A percentile compares a stretch with the other conserved stretches of the same genome.
These are phyloP conservation scores for Synchiropus splendidus DNA, from an alignment of 2,113 vertebrate species.

Conservation along the genomic window DNA sequence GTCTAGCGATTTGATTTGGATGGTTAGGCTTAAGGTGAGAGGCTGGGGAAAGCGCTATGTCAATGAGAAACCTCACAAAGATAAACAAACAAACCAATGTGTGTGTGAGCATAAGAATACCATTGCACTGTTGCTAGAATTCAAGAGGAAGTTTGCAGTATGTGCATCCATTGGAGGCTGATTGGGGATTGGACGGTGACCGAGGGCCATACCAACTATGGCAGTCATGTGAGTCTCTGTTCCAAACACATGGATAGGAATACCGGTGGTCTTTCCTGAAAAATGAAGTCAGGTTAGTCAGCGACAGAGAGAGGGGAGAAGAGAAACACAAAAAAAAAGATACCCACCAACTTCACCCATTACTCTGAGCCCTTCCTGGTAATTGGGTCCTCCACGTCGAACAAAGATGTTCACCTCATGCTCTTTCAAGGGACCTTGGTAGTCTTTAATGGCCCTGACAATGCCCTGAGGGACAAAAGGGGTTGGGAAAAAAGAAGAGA, in stretches of 20 bases:
- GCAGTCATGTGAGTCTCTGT: slow-evolving; percentile 98
- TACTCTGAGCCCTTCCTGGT: slow-evolving; percentile 92
- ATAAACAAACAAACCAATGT: too few species aligned
- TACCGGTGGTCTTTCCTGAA: slow-evolving; percentile 91
- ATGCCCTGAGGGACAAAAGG: slow-evolving; percentile 78
- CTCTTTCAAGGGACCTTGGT: slow-evolving; percentile 87
- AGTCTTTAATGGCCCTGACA: slow-evolving; percentile 91
- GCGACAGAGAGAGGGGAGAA: too few species aligned
- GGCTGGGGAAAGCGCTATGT: too few species aligned
- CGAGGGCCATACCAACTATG: slow-evolving; percentile 94
- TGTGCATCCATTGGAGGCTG: slow-evolving; percentile 85
- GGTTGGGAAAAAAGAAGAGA: neutral
- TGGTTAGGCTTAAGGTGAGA: too few species aligned
- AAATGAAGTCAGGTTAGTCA: neutral
- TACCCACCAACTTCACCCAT: slow-evolving; percentile 97
- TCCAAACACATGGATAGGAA: slow-evolving; percentile 95
- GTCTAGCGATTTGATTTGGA: too few species aligned
- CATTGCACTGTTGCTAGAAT: slow-evolving; percentile 79
- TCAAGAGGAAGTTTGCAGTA: slow-evolving; percentile 95
- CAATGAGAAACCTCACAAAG: too few species aligned
- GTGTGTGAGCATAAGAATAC: slow-evolving; percentile 49
- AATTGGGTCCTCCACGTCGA: slow-evolving; percentile 91
- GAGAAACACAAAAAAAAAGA: neutral
- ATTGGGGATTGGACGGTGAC: slow-evolving; percentile 87
- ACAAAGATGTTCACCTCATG: slow-evolving; percentile 93